Percentiles rank a stretch among this genome's conserved stretches.
Conservation (phyloP, 2,113 vertebrate species). For the Dendrocopos noguchii region DNA sequence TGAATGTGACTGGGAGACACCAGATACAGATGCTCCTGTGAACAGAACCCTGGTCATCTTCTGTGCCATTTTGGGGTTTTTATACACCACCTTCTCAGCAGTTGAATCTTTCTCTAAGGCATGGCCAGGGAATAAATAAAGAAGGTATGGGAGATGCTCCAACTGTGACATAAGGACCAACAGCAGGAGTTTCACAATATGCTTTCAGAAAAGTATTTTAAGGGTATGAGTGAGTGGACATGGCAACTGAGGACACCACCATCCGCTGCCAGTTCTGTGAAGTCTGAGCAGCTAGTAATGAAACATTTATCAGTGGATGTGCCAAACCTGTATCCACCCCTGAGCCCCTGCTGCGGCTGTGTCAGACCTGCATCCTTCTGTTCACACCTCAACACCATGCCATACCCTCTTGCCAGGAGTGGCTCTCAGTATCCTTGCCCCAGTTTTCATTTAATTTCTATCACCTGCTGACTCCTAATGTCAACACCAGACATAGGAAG, state of each 20-base stretch:
- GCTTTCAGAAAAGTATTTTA: neutral
- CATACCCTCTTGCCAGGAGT: rapidly evolving
- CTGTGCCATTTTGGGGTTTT: neutral
- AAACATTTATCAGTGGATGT: neutral
- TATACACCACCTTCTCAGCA: neutral
- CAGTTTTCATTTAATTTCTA: neutral
- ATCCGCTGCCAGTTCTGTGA: neutral
- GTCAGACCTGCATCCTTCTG: neutral
- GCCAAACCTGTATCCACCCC: neutral
- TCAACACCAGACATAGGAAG: neutral
- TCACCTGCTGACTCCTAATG: neutral
- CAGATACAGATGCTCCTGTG: neutral
- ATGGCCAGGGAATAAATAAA: neutral
- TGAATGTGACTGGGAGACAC: neutral
- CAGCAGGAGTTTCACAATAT: neutral
- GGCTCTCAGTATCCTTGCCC: neutral
- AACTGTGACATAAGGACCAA: neutral
- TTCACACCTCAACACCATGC: neutral
- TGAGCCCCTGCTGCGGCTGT: neutral
- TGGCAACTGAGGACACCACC: neutral
- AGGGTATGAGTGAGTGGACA: neutral
- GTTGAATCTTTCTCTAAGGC: neutral
- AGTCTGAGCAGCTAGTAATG: neutral
- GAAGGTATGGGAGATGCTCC: neutral
- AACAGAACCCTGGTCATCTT: neutral